Evolutionary conservation across 2,888 invertebrate species (phyloP), one percentile per base, ranked within the genome.

Genomic region (Escarpia spicata): DNA sequence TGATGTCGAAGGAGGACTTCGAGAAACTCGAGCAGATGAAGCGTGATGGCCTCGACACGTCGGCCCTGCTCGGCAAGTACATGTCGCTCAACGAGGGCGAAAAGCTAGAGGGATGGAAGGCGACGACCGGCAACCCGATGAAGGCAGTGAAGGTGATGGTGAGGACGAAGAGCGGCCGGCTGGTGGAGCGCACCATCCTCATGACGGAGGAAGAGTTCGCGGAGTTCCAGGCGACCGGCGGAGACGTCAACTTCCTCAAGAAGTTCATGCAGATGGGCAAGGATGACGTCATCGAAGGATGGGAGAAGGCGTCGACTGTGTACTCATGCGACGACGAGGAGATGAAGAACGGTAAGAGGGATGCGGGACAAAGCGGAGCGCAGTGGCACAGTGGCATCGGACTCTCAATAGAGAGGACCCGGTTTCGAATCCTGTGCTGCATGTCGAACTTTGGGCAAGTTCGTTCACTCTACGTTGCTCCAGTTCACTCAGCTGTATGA

Each of bases 261-360:
- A 95, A 95, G 93, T 96, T 95, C 94, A 95, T 96, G 91, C 94
- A 95, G 45, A 94, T 96, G 90, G 95, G 95, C 44, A 95, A 95
- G 92, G 96, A 96, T 26, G 96, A 96, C 93, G 95, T 94, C 43
- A 96, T 96, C 90, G 96, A 96, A 92, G 95, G 95, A 75, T 96
- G 96, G 96, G 96, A 96, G 94, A 96, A 96, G 93, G 96, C 95
- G 0, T 96, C 96, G 9, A 96, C 96, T 0, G 96, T 96, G 15
- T 96, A 96, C 93, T 95, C 93, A 6, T 95, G 94, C 10, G 96
- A 95, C 92, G 96, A 96, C 92, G 95, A 95, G 6, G 95, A 95
- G 44, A 75, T 94, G 19, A 91, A 91, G 52, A 93, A 93, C 91
- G 94, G 94, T 94, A 26, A 75, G 75, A 75, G 26, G 75, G 75